phyloP scores from a whole-genome alignment of 2,797 vertebrate species.

The Borostomias antarcticus region DNA sequence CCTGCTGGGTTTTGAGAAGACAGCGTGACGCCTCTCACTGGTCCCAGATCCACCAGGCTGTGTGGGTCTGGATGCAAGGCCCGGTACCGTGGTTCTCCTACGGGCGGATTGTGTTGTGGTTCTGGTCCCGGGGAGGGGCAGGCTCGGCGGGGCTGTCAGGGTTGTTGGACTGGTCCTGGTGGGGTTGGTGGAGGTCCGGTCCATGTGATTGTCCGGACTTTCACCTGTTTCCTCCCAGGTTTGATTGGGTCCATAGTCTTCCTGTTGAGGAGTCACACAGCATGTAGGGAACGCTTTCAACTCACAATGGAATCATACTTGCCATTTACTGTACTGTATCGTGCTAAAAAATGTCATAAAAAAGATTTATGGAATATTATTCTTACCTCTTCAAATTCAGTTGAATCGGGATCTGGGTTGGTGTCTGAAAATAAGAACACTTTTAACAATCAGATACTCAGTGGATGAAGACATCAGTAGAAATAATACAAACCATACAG shows the following conservation, averaged over 20 bases:
- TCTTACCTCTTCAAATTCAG: constrained; percentile 78
- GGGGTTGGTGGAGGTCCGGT: constrained; percentile 43
- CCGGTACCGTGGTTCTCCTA: constrained; percentile 35
- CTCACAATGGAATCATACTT: neutral
- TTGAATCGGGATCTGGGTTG: constrained; percentile 75
- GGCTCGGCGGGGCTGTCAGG: constrained; percentile 53
- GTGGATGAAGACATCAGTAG: neutral
- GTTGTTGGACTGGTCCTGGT: constrained; percentile 51
- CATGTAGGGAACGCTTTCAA: neutral
- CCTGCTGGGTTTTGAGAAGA: constrained; percentile 35
- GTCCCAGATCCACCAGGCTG: constrained; percentile 17
- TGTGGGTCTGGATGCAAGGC: constrained; percentile 27
- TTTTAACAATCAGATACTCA: constrained; percentile 24
- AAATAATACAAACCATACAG: no score
- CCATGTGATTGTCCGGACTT: constrained; percentile 39
- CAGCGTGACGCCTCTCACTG: neutral
- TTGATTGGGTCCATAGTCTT: constrained; percentile 42
- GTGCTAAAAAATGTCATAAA: neutral
- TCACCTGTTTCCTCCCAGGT: constrained; percentile 51
- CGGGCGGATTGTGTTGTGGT: constrained; percentile 46
- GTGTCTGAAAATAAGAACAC: constrained; percentile 80
- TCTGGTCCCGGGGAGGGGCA: constrained; percentile 55
- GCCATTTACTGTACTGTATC: neutral
- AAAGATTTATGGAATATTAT: neutral
- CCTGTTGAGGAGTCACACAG: constrained; percentile 46